phyloP scores from a whole-genome alignment of 2,113 vertebrate genomes.

The Nanorana parkeri region DNA sequence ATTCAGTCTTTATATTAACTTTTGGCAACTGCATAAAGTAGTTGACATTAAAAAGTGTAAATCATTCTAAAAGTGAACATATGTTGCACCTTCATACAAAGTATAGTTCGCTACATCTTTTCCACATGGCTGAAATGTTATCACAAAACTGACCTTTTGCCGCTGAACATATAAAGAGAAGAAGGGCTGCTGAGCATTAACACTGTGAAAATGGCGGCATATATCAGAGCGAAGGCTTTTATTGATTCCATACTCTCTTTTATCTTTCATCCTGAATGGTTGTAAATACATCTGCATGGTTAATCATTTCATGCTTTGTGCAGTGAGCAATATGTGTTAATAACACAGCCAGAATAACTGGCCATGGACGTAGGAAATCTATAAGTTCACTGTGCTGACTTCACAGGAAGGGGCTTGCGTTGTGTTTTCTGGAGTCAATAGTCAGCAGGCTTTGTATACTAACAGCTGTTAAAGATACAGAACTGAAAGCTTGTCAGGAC shows the following conservation, averaged over 20 bases:
- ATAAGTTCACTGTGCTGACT: background rate
- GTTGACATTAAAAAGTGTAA: slow-evolving; percentile 7
- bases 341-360: background rate
- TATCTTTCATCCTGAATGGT: slow-evolving; percentile 19
- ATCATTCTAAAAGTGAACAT: background rate
- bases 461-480: background rate
- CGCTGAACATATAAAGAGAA: background rate
- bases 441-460: background rate
- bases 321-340: slow-evolving; percentile 23
- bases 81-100: background rate
- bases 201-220: slow-evolving; percentile 5
- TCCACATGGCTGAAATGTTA: background rate
- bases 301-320: slow-evolving; percentile 44
- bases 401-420: background rate
- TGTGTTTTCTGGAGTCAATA: slow-evolving; percentile 1
- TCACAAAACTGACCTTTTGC: slow-evolving; percentile 16
- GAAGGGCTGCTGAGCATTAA: slow-evolving; percentile 10
- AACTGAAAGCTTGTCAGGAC: background rate
- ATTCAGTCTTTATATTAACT: background rate
- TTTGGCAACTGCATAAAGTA: background rate
- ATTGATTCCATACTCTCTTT: slow-evolving; percentile 46
- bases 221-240: slow-evolving; percentile 12
- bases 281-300: slow-evolving; percentile 15
- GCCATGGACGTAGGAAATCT: background rate
- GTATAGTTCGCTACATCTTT: background rate